A percentile compares a stretch with the other conserved stretches of the same genome.
These are phyloP conservation scores for Sisyra terminalis DNA, from an alignment of 2,888 invertebrate species.

Conservation along the genomic window DNA sequence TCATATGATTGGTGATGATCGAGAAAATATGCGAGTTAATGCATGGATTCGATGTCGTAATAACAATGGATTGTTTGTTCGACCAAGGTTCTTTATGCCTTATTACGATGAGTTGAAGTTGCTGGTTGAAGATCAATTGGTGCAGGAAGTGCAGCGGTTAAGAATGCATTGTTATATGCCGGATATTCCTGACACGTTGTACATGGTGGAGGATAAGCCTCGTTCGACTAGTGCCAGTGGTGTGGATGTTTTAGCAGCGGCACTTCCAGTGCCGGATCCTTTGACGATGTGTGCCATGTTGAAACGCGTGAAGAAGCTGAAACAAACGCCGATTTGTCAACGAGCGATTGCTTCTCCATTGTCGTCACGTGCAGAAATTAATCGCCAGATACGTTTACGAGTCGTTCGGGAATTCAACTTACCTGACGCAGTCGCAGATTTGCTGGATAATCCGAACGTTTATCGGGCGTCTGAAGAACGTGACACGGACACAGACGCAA, in stretches of 20 bases:
- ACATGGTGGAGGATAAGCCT: slow-evolving; percentile 62
- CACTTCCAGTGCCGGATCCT: slow-evolving; percentile 59
- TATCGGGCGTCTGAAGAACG: slow-evolving; percentile 20
- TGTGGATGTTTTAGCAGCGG: slow-evolving; percentile 46
- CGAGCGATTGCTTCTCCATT: slow-evolving; percentile 60
- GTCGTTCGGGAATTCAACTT: slow-evolving; percentile 89
- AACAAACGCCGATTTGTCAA: slow-evolving; percentile 61
- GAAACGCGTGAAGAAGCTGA: slow-evolving; percentile 69
- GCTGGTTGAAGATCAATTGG: slow-evolving; percentile 67
- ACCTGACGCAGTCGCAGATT: slow-evolving; percentile 73
- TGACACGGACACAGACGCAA: slow-evolving; percentile 16
- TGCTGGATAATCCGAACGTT: slow-evolving; percentile 39
- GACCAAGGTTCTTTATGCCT: slow-evolving; percentile 84
- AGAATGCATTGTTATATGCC: slow-evolving; percentile 56
- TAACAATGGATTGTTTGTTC: slow-evolving; percentile 53
- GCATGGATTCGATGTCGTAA: slow-evolving; percentile 68
- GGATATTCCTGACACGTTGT: slow-evolving; percentile 84
- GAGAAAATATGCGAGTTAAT: slow-evolving; percentile 44
- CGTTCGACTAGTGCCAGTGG: slow-evolving; percentile 33
- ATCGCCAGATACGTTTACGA: slow-evolving; percentile 62
- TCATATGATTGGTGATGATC: slow-evolving; percentile 68
- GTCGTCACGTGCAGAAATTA: slow-evolving; percentile 60
- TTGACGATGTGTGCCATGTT: slow-evolving; percentile 64
- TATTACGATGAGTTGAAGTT: slow-evolving; percentile 91
- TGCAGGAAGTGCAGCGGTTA: slow-evolving; percentile 58